Percentiles rank a stretch among this genome's conserved stretches.
Conservation (phyloP, 2,888 invertebrate species). For the Patella ulyssiponensis region DNA sequence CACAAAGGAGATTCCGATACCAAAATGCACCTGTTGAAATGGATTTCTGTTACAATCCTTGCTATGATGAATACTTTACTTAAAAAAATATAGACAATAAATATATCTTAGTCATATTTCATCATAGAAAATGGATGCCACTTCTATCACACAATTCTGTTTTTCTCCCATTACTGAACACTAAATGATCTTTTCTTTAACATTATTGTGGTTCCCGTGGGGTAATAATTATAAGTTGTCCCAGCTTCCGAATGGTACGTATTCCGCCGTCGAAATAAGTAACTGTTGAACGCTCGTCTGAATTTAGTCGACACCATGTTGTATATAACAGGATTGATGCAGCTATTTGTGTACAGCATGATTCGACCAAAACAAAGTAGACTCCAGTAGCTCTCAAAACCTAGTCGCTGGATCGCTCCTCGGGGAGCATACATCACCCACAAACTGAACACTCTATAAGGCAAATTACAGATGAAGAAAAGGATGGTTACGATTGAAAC, state of each 20-base stretch:
- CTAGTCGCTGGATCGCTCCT: slow-evolving; percentile 34
- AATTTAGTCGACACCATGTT: slow-evolving; percentile 49
- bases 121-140: too few relatives aligned
- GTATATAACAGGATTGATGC: slow-evolving; percentile 53
- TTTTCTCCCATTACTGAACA: too few relatives aligned
- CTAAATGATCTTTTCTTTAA: neutral
- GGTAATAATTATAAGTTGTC: neutral
- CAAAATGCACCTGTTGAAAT: too few relatives aligned
- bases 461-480: slow-evolving; percentile 53
- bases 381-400: slow-evolving; percentile 44
- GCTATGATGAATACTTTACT: too few relatives aligned
- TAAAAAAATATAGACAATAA: too few relatives aligned
- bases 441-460: slow-evolving; percentile 43
- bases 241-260: neutral
- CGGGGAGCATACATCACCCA: slow-evolving; percentile 47
- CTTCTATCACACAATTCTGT: too few relatives aligned
- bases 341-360: slow-evolving; percentile 64
- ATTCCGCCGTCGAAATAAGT: slow-evolving; percentile 7
- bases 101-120: too few relatives aligned
- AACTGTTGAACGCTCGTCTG: slow-evolving; percentile 61
- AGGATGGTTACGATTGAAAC: slow-evolving; percentile 42
- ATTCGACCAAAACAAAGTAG: slow-evolving; percentile 45
- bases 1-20: too few relatives aligned
- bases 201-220: neutral
- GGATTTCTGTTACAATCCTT: too few relatives aligned